Conservation (phyloP, 2,113 vertebrate species). For the Illadopsis cleaveri region DNA sequence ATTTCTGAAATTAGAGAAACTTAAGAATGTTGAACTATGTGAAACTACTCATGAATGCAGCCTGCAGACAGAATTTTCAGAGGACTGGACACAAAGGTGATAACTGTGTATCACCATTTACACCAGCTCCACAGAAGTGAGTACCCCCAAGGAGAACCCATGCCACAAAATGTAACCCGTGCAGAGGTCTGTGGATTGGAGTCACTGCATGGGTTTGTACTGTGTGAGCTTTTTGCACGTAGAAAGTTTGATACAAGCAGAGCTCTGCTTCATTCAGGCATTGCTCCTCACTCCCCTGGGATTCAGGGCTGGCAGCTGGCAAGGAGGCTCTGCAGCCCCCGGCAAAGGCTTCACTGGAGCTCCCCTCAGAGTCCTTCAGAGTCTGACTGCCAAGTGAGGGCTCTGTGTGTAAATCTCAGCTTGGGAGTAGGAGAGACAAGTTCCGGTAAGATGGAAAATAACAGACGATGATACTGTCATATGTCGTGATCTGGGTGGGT, state of each 20-base stretch:
- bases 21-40: background rate
- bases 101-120: background rate
- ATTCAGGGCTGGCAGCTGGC: background rate
- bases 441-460: background rate
- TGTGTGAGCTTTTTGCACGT: background rate
- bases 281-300: rapidly evolving
- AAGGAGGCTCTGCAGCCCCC: background rate
- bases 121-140: background rate
- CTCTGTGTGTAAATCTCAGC: background rate
- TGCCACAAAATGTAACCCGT: rapidly evolving
- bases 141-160: background rate
- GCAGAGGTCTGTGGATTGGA: background rate
- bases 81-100: background rate
- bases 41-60: background rate
- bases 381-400: background rate
- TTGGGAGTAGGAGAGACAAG: background rate
- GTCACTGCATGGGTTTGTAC: background rate
- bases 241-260: background rate
- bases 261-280: background rate
- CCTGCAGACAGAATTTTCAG: rapidly evolving
- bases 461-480: background rate
- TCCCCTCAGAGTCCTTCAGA: background rate
- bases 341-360: background rate
- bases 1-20: background rate
- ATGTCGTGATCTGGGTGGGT: too few species aligned